Evolutionary conservation across 2,113 vertebrate genomes (phyloP), one percentile per base, ranked within the genome.

Genomic region (Terrapene triunguis): DNA sequence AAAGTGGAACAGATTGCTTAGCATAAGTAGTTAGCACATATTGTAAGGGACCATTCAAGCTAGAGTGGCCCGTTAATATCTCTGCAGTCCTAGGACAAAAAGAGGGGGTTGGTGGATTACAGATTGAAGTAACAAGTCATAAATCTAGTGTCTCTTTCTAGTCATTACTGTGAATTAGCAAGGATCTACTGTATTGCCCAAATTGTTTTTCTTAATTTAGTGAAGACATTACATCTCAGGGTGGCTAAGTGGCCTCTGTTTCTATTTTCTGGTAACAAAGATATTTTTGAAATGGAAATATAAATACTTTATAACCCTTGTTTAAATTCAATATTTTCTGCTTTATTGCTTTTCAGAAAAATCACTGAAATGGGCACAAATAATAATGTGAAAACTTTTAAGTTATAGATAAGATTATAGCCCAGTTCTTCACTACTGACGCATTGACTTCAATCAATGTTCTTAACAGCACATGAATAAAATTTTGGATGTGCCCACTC

Each of bases 341-440:
- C 42, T 79, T 93, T 82, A 81, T 69, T 65, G 19, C 32, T 85
- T 94, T 90, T 42, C 72, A 84, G 54, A 35, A 93, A 92, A 85
- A 80, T 81, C 78, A 92, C 19, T 88, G 84, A 54, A 90, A 87
- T 47, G 57, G 14, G 50, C 88, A 85, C 54, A 96, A 94, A 93
- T 95, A 38, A 72, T 72, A 72, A 38, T 94, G 47, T 92, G 6
- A 47, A 24, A 16, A 79, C n/a, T 16, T 48, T 50, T 65, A 35
- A 59, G 11, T 86, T 74, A 35, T 79, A 86, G 59, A 92, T 90
- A 54, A 90, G 32, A 10, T 2, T 85, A 79, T 21, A 82, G 32
- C 6, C 92, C 65, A 47, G 1, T 5, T 0, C 82, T 89, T 82
- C 76, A 11, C 80, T 6, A 16, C 9, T 82, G 25, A 79, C 22